phyloP scores from a whole-genome alignment of 2,797 vertebrate genomes.

The Cossypha dichroa region DNA sequence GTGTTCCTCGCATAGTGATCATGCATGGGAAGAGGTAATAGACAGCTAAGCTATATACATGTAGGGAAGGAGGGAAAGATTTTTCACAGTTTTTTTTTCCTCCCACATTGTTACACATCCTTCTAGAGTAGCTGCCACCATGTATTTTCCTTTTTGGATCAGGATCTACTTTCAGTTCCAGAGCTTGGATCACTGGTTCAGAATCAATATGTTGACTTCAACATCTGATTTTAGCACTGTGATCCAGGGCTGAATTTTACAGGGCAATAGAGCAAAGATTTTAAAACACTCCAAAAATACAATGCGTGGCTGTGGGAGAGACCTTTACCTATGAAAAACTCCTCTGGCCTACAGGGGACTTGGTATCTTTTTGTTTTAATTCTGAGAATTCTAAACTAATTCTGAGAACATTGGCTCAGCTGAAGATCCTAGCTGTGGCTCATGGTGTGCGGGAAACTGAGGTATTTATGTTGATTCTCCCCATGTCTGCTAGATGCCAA shows the following conservation, averaged over 20 bases:
- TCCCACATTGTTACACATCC: rapidly evolving
- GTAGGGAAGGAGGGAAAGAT: background rate
- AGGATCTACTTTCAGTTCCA: background rate
- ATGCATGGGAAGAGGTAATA: background rate
- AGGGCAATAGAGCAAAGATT: background rate
- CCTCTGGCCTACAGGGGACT: background rate
- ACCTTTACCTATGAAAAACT: background rate
- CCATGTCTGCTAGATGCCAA: background rate
- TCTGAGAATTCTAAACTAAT: background rate
- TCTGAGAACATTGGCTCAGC: background rate
- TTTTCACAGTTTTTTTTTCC: background rate
- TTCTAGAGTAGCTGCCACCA: background rate
- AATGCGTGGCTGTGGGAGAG: background rate
- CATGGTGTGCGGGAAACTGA: background rate
- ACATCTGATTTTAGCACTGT: background rate
- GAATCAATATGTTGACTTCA: background rate
- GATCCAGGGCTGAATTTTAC: background rate
- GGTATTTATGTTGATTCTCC: background rate
- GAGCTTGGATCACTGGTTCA: background rate
- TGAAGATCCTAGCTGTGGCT: background rate
- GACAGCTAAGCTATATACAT: background rate
- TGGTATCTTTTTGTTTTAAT: background rate
- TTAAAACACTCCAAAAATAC: background rate
- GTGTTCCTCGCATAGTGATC: background rate
- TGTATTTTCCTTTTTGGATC: background rate